A percentile compares a stretch with the other conserved stretches of the same genome.
phyloP scores from a whole-genome alignment of 2,797 vertebrate genomes.

The Phyllotis vaccarum region DNA sequence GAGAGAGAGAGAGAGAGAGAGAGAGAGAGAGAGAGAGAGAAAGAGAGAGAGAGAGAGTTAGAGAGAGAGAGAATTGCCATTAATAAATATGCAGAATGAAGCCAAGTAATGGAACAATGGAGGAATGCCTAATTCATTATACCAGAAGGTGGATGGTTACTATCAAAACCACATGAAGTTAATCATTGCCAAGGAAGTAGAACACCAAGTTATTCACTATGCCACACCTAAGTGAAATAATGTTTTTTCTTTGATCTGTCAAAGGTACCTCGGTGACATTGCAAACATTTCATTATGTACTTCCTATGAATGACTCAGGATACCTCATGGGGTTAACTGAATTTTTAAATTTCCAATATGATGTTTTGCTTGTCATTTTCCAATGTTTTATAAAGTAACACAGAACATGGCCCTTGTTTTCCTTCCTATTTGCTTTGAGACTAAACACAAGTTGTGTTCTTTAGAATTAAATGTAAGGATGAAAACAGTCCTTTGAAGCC shows the following conservation, averaged over 20 bases:
- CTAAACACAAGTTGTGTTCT: neutral
- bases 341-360: conserved; percentile 43
- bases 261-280: conserved; percentile 61
- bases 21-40: neutral
- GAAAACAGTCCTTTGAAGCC: conserved; percentile 34
- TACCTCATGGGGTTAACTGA: conserved; percentile 46
- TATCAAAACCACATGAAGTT: conserved; percentile 77
- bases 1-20: neutral
- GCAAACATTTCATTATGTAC: conserved; percentile 63
- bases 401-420: neutral
- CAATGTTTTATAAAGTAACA: conserved; percentile 52
- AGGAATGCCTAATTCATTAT: conserved; percentile 75
- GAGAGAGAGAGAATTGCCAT: conserved; percentile 7
- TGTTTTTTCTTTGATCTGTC: conserved; percentile 81
- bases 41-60: neutral
- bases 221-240: conserved; percentile 73
- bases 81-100: conserved; percentile 62
- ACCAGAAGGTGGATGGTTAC: conserved; percentile 72
- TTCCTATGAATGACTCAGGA: conserved; percentile 53
- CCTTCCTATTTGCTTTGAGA: conserved; percentile 47
- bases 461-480: neutral
- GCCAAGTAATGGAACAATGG: conserved; percentile 62
- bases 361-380: conserved; percentile 55
- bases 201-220: conserved; percentile 76
- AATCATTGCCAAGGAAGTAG: conserved; percentile 79